Evolutionary conservation across 2,113 vertebrate species (phyloP), one percentile per base, ranked within the genome.

Genomic region (Anthoscopus minutus): DNA sequence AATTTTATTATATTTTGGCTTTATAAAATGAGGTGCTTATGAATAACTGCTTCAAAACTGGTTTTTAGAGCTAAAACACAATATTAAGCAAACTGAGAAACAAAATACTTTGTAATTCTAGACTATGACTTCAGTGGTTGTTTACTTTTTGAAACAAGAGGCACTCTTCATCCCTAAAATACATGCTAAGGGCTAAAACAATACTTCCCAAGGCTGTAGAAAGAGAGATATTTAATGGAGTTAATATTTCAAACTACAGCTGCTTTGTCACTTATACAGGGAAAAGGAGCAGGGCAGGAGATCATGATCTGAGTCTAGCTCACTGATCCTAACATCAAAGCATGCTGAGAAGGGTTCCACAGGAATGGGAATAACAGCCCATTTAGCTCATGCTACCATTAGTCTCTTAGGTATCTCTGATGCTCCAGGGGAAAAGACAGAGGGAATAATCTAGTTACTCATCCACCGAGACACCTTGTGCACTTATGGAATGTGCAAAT

Each of bases 321-420:
- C 28, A 17, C 33, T 27, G 57, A 58, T 38, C n/a, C 42, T 31
- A 15, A 27, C 33, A 58, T 25, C 30, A 21, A 35, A 47, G 27
- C 2, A 3, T 7, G 5, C 66, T 18, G 61, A 76, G 61, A 88
- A 31, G 0, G 2, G n/a, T 44, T 58, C 38, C 7, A 0, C 6
- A 10, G 51, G 35, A 79, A 48, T 20, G 37, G 45, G 38, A 74
- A 33, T 22, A 37, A 71, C 28, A 27, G 35, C n/a, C 19, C 7
- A 0, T 37, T 57, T 58, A 62, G 10, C 51, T 66, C 42, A 25
- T 54, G 30, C 60, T 74, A 4, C 44, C 30, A 27, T 30, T 27
- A 35, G 73, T 44, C n/a, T 57, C 31, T 37, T 25, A 21, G 12
- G 24, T 50, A 25, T 18, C 31, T 35, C 30, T 7, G 3, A 7